Evolutionary conservation across 1,140 invertebrate genomes (phyloP).

Genomic region (Arctopsyche grandis): DNA sequence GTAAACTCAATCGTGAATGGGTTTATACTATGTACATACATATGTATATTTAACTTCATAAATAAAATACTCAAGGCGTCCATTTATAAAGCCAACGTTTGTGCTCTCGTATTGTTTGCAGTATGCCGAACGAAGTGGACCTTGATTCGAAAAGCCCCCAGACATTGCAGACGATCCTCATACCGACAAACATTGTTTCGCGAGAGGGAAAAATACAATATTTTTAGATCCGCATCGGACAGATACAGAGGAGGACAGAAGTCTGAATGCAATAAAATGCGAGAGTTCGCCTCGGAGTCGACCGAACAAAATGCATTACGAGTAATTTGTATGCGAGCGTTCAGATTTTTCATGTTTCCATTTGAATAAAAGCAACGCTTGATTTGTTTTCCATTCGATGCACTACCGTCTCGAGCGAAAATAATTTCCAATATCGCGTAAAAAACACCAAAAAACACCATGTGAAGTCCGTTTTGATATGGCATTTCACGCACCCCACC

Average conservation of each 20-base stretch:
- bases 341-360: constrained; percentile 1
- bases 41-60: too few relatives aligned
- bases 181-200: background rate
- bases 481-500: background rate
- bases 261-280: constrained; percentile 19
- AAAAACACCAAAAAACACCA: too few relatives aligned
- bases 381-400: background rate
- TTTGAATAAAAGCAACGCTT: background rate
- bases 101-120: too few relatives aligned
- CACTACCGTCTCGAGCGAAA: too few relatives aligned
- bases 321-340: constrained; percentile 19
- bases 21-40: too few relatives aligned
- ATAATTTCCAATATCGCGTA: too few relatives aligned
- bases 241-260: constrained; percentile 5
- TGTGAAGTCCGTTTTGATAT: too few relatives aligned
- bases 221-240: constrained; percentile 13
- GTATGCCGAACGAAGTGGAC: too few relatives aligned
- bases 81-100: too few relatives aligned
- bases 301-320: constrained; percentile 5
- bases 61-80: too few relatives aligned
- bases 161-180: background rate
- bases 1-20: too few relatives aligned
- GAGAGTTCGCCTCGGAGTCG: background rate
- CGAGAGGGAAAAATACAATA: constrained; percentile 2
- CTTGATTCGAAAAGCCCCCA: too few relatives aligned